These are phyloP conservation scores for Acrocyrtus sp. DNA, from an alignment of 2,888 invertebrate species.

Conservation along the genomic window DNA sequence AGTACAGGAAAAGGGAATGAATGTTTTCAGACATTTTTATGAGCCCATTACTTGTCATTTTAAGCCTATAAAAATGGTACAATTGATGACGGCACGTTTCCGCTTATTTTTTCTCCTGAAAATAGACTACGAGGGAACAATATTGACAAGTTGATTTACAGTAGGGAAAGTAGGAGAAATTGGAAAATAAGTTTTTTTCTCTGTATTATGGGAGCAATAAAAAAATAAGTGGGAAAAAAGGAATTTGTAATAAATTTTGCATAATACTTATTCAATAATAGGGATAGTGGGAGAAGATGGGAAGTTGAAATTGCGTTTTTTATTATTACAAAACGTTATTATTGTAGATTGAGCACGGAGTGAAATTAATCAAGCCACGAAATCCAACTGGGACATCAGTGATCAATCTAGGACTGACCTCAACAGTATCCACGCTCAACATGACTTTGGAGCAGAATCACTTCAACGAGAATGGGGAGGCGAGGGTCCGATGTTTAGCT, in stretches of 20 bases:
- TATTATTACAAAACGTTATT: slow-evolving; percentile 18
- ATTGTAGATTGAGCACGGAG: slow-evolving; percentile 48
- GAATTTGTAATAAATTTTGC: slow-evolving; percentile 8
- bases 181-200: background rate
- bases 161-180: background rate
- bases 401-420: slow-evolving; percentile 29
- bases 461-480: slow-evolving; percentile 59
- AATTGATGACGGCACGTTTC: slow-evolving; percentile 20
- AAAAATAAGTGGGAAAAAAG: slow-evolving; percentile 3
- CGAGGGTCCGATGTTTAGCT: slow-evolving; percentile 57
- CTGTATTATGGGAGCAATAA: background rate
- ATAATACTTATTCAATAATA: background rate
- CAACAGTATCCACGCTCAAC: slow-evolving; percentile 55
- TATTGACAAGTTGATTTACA: slow-evolving; percentile 4
- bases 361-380: slow-evolving; percentile 28
- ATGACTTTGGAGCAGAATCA: slow-evolving; percentile 55
- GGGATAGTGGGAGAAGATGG: background rate
- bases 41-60: slow-evolving; percentile 38
- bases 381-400: slow-evolving; percentile 2
- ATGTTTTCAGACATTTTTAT: slow-evolving; percentile 20
- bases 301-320: background rate
- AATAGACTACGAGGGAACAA: background rate
- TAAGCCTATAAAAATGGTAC: slow-evolving; percentile 37
- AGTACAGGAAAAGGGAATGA: background rate
- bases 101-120: slow-evolving; percentile 1